Evolutionary conservation across 1,140 invertebrate genomes (phyloP), one percentile per base, ranked within the genome.

Genomic region (Capitella teleta): DNA sequence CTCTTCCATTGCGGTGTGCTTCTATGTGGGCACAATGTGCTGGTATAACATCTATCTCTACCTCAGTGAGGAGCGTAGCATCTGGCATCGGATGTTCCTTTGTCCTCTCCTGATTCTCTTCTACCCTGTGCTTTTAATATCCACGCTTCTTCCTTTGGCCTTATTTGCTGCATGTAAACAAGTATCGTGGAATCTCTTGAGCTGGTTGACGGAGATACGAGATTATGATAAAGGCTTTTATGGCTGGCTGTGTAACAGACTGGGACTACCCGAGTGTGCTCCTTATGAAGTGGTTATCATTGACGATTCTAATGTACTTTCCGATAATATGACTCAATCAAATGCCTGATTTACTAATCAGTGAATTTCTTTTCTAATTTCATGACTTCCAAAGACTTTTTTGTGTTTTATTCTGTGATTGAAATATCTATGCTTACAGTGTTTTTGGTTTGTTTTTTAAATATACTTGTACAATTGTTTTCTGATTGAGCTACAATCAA

Each of bases 201-300:
- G 76, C 43, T 85, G 82, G 83, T 75, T 75, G 58, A 78, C 78
- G 54, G 81, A 83, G 69, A 76, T 84, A 6, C 77, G 76, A 49
- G 83, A 85, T 68, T 80, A 81, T 60, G 83, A 85, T 54, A 85
- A 85, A 68, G 82, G 83, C 1, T 85, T 85, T 67, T 85, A 82
- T 61, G 83, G 82, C 25, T 85, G 82, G 82, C 67, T 85, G 25
- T 85, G 83, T 67, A 77, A 77, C 38, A 70, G 77, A 36, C 57
- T 84, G 23, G 76, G 78, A 52, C 68, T 85, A 53, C 79, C 82
- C 46, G 81, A 84, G 58, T 85, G 83, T 61, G 78, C 80, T 48
- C 82, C 82, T 1, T 83, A 83, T 57, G 68, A 75, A 50, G 68
- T 74, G 28, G 66, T 76, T 5, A 61, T 74, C 10, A 47, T 75